phyloP scores from a whole-genome alignment of 2,113 vertebrate species.

The Rhombomys opimus region DNA sequence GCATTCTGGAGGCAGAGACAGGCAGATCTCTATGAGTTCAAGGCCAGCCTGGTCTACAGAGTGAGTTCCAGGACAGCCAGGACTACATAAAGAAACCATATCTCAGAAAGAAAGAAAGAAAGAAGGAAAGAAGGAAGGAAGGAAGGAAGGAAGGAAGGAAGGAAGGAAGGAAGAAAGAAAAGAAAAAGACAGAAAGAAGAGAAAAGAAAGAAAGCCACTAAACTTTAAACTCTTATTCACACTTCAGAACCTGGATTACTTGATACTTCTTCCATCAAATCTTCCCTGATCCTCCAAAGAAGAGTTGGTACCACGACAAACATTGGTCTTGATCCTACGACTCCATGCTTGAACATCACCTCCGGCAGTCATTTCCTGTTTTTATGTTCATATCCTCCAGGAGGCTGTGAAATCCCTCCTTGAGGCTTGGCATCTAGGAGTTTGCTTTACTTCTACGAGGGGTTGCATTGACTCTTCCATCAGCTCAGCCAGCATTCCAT shows the following conservation, averaged over 20 bases:
- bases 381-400: background rate
- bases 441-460: background rate
- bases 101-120: no score
- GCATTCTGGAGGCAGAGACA: no score
- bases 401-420: background rate
- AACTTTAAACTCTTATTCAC: slow-evolving; percentile 33
- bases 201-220: background rate
- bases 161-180: no score
- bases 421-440: background rate
- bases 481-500: background rate
- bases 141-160: no score
- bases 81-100: no score
- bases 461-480: background rate
- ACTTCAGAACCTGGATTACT: background rate
- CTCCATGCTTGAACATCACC: background rate
- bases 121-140: no score
- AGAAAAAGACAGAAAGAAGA: no score
- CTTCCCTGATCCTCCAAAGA: background rate
- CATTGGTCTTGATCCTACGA: background rate
- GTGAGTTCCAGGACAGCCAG: no score
- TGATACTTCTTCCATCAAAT: background rate
- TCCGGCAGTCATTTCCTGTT: slow-evolving; percentile 11
- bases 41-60: no score
- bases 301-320: background rate
- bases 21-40: no score